Conservation (phyloP, 2,888 invertebrate species). For the Hydraecia micacea region DNA sequence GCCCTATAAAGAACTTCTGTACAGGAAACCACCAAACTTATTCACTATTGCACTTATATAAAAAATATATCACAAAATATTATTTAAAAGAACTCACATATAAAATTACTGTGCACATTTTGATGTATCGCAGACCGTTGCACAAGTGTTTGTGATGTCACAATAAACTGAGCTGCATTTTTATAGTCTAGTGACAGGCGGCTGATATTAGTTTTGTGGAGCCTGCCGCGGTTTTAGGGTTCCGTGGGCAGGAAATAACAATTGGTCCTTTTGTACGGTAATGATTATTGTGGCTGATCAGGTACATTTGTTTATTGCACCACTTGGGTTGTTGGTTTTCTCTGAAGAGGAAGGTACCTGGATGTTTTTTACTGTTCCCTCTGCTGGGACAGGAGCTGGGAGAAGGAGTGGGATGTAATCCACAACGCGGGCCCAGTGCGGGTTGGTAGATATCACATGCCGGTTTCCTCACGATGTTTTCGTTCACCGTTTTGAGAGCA, state of each 20-base stretch:
- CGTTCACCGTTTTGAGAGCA: too few relatives aligned
- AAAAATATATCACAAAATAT: conserved; percentile 37
- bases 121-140: conserved; percentile 73
- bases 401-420: too few relatives aligned
- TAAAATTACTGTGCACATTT: conserved; percentile 83
- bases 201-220: conserved; percentile 66
- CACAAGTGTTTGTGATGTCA: conserved; percentile 82
- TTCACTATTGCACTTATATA: conserved; percentile 41
- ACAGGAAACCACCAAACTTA: conserved; percentile 5
- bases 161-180: conserved; percentile 74
- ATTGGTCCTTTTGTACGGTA: conserved; percentile 2
- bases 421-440: too few relatives aligned
- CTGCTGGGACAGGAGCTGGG: too few relatives aligned
- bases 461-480: too few relatives aligned
- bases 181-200: conserved; percentile 82
- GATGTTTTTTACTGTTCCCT: neutral
- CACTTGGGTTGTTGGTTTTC: neutral
- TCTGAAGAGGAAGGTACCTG: neutral
- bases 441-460: too few relatives aligned
- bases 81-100: conserved; percentile 82
- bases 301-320: neutral
- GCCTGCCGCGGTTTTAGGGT: conserved; percentile 65
- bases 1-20: neutral
- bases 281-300: neutral
- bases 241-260: conserved; percentile 38